Evolutionary conservation across 2,888 invertebrate genomes (phyloP).

Genomic region (Drosophila macrospina): DNA sequence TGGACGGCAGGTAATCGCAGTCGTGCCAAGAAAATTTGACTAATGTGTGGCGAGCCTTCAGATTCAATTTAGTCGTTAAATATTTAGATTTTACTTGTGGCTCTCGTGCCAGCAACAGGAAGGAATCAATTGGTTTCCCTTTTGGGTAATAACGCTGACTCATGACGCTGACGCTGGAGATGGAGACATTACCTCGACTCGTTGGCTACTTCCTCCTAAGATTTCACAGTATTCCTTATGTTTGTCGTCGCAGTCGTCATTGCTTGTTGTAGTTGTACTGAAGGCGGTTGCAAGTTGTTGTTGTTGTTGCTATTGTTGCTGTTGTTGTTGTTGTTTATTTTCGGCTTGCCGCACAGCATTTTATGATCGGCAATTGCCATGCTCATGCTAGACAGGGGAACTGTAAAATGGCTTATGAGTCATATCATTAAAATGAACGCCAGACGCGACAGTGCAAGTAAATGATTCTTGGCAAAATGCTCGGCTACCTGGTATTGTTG

Average conservation of each 20-base stretch:
- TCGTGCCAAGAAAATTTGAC: constrained; percentile 73
- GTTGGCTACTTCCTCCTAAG: constrained; percentile 64
- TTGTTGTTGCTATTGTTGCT: constrained; percentile 26
- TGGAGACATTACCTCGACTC: constrained; percentile 16
- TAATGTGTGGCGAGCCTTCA: constrained; percentile 76
- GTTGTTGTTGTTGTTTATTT: constrained; percentile 40
- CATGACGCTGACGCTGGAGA: constrained; percentile 43
- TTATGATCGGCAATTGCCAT: constrained; percentile 64
- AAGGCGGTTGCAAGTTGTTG: constrained; percentile 47
- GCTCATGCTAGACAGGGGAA: constrained; percentile 30
- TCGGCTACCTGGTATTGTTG: constrained; percentile 10
- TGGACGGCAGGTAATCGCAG: constrained; percentile 63
- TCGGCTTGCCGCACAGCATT: constrained; percentile 42
- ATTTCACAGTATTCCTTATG: constrained; percentile 65
- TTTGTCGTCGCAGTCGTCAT: constrained; percentile 41
- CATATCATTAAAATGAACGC: constrained; percentile 49
- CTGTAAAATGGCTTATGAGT: constrained; percentile 54
- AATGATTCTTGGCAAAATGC: constrained; percentile 32
- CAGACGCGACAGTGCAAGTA: constrained; percentile 33
- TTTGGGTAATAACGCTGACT: constrained; percentile 66
- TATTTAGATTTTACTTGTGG: constrained; percentile 71
- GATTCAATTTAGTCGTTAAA: constrained; percentile 80
- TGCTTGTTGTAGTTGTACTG: constrained; percentile 8
- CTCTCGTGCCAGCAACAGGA: constrained; percentile 59
- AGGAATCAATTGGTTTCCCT: constrained; percentile 79